Evolutionary conservation across 2,888 invertebrate genomes (phyloP).

Genomic region (Taenaris catops): DNA sequence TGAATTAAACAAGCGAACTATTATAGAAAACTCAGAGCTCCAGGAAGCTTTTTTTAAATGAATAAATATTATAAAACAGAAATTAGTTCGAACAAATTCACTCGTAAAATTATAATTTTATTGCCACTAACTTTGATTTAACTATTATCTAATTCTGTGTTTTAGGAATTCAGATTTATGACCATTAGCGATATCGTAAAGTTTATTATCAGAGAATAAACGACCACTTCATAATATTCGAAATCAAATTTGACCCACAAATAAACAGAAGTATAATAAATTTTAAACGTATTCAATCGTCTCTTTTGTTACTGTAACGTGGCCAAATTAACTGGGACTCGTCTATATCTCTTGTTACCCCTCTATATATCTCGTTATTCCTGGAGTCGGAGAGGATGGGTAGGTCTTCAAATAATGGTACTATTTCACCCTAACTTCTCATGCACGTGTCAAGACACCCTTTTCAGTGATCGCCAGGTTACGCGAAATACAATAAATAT

Average conservation of each 20-base stretch:
- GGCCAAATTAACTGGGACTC: slow-evolving; percentile 36
- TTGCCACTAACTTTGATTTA: slow-evolving; percentile 1
- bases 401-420: slow-evolving; percentile 36
- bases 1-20: too few relatives aligned
- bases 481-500: slow-evolving; percentile 60
- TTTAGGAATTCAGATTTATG: slow-evolving; percentile 5
- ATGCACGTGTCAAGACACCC: slow-evolving; percentile 64
- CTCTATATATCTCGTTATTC: slow-evolving; percentile 6
- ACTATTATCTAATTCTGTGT: not conserved
- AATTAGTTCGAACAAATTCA: not conserved
- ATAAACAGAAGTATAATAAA: slow-evolving; percentile 65
- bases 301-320: slow-evolving; percentile 36
- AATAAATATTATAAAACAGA: too few relatives aligned
- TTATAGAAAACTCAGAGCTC: too few relatives aligned
- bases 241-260: slow-evolving; percentile 60
- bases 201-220: slow-evolving; percentile 56
- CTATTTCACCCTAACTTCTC: slow-evolving; percentile 36
- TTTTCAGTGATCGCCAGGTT: slow-evolving; percentile 44
- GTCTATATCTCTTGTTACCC: slow-evolving; percentile 11
- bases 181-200: slow-evolving; percentile 41
- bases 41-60: too few relatives aligned
- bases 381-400: slow-evolving; percentile 13
- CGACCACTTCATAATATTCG: slow-evolving; percentile 54
- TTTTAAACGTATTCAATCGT: slow-evolving; percentile 69
- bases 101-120: slow-evolving; percentile 1